Conservation (phyloP, 2,113 vertebrate genomes). For the Channa maculata region DNA sequence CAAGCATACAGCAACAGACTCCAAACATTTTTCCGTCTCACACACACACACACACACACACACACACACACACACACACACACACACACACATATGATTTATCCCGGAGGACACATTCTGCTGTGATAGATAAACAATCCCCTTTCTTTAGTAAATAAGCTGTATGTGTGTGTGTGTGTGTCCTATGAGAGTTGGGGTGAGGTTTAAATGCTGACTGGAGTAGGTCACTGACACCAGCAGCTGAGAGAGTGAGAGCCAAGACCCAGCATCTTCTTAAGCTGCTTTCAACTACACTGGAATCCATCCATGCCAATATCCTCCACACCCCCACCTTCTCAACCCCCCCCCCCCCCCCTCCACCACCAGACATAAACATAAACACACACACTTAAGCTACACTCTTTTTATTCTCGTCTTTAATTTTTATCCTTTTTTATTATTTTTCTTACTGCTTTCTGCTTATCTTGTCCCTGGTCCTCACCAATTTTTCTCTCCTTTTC, state of each 20-base stretch:
- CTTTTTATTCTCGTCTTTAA: not conserved
- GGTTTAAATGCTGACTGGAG: conserved; percentile 69
- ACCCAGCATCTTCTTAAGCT: conserved; percentile 61
- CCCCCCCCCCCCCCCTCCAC: not conserved
- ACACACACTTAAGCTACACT: conserved; percentile 12
- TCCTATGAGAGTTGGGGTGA: conserved; percentile 26
- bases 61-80: conserved; percentile 17
- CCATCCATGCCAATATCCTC: conserved; percentile 57
- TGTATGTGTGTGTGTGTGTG: conserved; percentile 37
- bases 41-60: conserved; percentile 13
- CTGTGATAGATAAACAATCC: conserved; percentile 67
- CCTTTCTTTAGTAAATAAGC: conserved; percentile 48
- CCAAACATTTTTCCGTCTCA: conserved; percentile 32
- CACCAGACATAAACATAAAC: conserved; percentile 21
- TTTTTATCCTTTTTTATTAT: conserved; percentile 12
- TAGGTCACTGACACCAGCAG: conserved; percentile 67
- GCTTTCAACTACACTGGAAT: conserved; percentile 65
- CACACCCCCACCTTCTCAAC: not conserved
- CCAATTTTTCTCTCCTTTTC: conserved; percentile 15
- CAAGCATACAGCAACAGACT: conserved; percentile 6
- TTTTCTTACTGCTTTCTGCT: conserved; percentile 52
- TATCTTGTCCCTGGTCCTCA: conserved; percentile 40
- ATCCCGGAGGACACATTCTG: conserved; percentile 66
- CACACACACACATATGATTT: conserved; percentile 6
- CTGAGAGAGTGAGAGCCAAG: conserved; percentile 55